Evolutionary conservation across 2,888 invertebrate species (phyloP).

Genomic region (Xylota segnis): DNA sequence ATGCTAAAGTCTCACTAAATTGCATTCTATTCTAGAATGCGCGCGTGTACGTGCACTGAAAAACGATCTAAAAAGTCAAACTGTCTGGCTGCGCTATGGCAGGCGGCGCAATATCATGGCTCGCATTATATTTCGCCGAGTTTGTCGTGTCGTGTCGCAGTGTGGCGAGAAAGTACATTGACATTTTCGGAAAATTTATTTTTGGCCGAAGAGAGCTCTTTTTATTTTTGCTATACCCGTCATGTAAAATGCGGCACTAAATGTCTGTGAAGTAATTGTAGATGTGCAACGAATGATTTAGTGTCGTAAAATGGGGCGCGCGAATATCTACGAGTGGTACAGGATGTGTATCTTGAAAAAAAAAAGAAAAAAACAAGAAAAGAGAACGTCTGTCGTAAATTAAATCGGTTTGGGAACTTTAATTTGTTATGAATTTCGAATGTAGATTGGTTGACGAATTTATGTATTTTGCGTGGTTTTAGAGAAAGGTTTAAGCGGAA

Average conservation of each 20-base stretch:
- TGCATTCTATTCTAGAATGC: conserved; percentile 61
- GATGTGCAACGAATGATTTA: conserved; percentile 50
- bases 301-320: conserved; percentile 42
- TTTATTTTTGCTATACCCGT: conserved; percentile 45
- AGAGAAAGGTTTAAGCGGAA: not conserved
- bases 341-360: conserved; percentile 43
- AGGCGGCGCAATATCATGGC: conserved; percentile 6
- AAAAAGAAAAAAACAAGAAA: not conserved
- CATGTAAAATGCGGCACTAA: conserved; percentile 41
- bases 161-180: conserved; percentile 67
- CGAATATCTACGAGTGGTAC: conserved; percentile 21
- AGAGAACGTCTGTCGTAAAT: conserved; percentile 2
- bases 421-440: conserved; percentile 18
- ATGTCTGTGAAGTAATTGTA: conserved; percentile 35
- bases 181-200: conserved; percentile 73
- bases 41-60: conserved; percentile 1
- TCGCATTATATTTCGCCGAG: conserved; percentile 28
- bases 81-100: conserved; percentile 62
- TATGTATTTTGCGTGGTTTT: not conserved
- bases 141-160: conserved; percentile 16
- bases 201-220: conserved; percentile 62
- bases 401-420: conserved; percentile 26
- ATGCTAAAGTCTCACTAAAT: conserved; percentile 44
- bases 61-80: conserved; percentile 71
- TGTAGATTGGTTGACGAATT: conserved; percentile 5